A percentile compares a stretch with the other conserved stretches of the same genome.
Evolutionary conservation across 1,140 invertebrate species (phyloP).

Genomic region (Phthorimaea operculella): DNA sequence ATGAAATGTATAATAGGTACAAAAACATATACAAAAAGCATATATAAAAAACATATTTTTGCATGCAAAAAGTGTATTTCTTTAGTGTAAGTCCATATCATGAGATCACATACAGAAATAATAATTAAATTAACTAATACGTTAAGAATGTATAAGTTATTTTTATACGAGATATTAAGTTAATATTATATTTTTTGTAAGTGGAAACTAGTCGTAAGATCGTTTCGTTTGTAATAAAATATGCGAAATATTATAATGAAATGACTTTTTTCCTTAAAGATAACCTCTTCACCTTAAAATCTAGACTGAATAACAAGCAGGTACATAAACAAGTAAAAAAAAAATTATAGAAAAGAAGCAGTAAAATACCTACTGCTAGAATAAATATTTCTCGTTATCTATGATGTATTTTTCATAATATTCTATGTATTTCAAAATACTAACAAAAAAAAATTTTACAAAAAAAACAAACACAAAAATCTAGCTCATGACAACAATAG

Average conservation of each 20-base stretch:
- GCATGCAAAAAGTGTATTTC: conserved; percentile 34
- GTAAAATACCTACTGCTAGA: no score
- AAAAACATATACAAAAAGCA: conserved; percentile 23
- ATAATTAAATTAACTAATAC: background rate
- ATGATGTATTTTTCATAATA: no score
- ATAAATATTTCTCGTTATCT: no score
- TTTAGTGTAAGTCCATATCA: conserved; percentile 8
- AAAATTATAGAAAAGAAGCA: no score
- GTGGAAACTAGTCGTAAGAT: conserved; percentile 52
- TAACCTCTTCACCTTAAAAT: background rate
- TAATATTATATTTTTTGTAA: conserved; percentile 29
- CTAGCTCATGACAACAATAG: background rate
- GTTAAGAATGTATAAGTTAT: conserved; percentile 27
- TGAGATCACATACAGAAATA: conserved; percentile 19
- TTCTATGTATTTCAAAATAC: no score
- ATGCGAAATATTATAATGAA: background rate
- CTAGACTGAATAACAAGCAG: background rate
- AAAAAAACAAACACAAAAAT: background rate
- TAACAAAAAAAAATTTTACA: no score
- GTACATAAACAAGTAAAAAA: background rate
- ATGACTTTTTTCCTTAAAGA: background rate
- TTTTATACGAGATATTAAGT: conserved; percentile 34
- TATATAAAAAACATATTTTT: conserved; percentile 25
- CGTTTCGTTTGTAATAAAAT: conserved; percentile 40
- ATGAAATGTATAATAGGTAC: conserved; percentile 35